phyloP scores from a whole-genome alignment of 2,888 invertebrate species.

The Cheilosia soror region DNA sequence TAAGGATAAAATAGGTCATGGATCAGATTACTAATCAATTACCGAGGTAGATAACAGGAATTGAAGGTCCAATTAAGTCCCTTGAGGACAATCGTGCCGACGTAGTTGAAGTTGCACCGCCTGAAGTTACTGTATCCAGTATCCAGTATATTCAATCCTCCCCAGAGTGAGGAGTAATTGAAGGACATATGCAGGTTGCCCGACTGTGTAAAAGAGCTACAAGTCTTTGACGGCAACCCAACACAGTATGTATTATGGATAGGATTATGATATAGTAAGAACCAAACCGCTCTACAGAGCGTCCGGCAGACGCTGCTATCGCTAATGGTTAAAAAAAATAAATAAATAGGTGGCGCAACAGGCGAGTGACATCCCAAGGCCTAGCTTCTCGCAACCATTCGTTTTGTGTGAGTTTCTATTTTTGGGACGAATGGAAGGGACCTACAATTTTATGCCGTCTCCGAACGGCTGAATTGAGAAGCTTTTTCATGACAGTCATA shows the following conservation, averaged over 20 bases:
- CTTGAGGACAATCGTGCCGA: neutral
- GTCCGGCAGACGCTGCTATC: too few species aligned
- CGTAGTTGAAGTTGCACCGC: neutral
- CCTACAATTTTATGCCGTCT: too few species aligned
- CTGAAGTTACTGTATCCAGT: neutral
- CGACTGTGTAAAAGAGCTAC: slow-evolving; percentile 1
- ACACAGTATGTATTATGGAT: neutral
- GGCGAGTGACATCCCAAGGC: too few species aligned
- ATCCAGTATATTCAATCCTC: neutral
- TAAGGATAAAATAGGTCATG: neutral
- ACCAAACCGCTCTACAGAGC: too few species aligned
- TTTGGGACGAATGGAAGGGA: too few species aligned
- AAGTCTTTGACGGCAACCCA: slow-evolving; percentile 1
- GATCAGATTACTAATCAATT: slow-evolving; percentile 1
- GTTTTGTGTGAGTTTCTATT: too few species aligned
- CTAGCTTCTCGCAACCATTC: too few species aligned
- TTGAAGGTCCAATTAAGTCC: neutral
- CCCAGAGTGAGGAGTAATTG: neutral
- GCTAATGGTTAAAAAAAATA: too few species aligned
- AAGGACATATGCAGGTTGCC: neutral
- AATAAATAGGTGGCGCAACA: too few species aligned
- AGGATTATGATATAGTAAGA: too few species aligned
- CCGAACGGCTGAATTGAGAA: too few species aligned
- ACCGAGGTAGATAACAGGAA: neutral
- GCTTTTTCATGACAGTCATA: too few species aligned